phyloP scores from a whole-genome alignment of 2,113 vertebrate genomes.

The Phodopus roborovskii region DNA sequence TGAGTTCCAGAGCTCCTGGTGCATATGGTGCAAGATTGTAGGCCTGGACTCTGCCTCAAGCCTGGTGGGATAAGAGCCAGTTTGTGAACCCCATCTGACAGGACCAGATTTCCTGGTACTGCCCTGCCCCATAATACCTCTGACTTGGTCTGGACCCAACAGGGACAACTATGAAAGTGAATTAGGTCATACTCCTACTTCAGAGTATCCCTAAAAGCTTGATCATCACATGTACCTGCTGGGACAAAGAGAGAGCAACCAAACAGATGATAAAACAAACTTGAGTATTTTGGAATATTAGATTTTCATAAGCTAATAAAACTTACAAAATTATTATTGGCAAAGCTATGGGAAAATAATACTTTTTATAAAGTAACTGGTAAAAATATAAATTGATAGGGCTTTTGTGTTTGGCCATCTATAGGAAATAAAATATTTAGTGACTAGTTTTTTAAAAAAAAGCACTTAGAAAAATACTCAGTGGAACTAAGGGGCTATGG shows the following conservation, averaged over 20 bases:
- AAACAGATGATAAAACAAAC: not conserved
- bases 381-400: not conserved
- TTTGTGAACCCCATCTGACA: not conserved
- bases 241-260: not conserved
- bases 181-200: not conserved
- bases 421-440: not conserved
- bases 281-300: not conserved
- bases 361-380: not conserved
- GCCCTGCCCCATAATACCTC: not conserved
- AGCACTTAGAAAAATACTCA: not conserved
- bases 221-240: not conserved
- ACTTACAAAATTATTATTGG: slow-evolving; percentile 1
- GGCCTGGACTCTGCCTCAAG: not conserved
- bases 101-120: not conserved
- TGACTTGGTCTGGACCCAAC: not conserved
- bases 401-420: not conserved
- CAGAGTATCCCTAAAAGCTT: not conserved
- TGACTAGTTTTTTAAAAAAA: not conserved
- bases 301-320: not conserved
- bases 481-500: not conserved
- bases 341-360: not conserved
- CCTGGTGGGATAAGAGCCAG: not conserved
- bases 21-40: not conserved
- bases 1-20: not conserved
- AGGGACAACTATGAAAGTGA: not conserved